Evolutionary conservation across 1,140 invertebrate species (phyloP), one percentile per base, ranked within the genome.

Genomic region (Vollenhovia emeryi): DNA sequence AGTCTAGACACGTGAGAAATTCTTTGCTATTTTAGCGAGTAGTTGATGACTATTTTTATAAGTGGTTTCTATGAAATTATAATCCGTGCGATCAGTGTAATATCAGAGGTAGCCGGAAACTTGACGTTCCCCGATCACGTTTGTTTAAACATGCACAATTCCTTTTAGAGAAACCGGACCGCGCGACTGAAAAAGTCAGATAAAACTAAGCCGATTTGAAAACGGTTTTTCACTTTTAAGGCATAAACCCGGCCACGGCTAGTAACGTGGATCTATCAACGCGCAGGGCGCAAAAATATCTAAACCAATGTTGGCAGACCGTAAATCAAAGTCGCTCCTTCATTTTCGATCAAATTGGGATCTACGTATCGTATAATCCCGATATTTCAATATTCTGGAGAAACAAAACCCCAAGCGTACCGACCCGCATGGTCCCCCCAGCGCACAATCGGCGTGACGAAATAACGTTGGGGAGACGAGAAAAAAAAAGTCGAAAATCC

Each of bases 261-360:
- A 33, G 59, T 24, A 48, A 68, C 33, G 78, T 57, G 11, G 78
- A 82, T 73, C 60, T 40, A 68, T 79, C 78, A 73, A 43, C 50
- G 43, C 40, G 3, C 7, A 18, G 33, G 18, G 48, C 36, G 64
- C 64, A 27, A 64, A 80, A 55, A 80, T 57, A 80, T 71, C 64
- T 71, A 36, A 80, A 57, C 18, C 64, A 71, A 45, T 80, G 48
- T 80, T 33, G 48, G 40, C 27, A 24, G 50, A 73, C 40, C 24
- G 50, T 73, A 57, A 82, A 82, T 82, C 66, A 73, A 71, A 59
- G 78, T 82, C 36, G 50, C 78, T 82, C 36, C 66, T 82, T 82
- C 50, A 73, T 82, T 82, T 82, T 82, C 50, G 78, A 82, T 73
- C 24, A 82, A 82, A 82, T 71, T 82, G 66, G n/a, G 36, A 82